These are phyloP conservation scores for Phacellophora camtschatica DNA, from an alignment of 30 jellyfish, hydroid and myxozoan genomes.

Conservation along the genomic window DNA sequence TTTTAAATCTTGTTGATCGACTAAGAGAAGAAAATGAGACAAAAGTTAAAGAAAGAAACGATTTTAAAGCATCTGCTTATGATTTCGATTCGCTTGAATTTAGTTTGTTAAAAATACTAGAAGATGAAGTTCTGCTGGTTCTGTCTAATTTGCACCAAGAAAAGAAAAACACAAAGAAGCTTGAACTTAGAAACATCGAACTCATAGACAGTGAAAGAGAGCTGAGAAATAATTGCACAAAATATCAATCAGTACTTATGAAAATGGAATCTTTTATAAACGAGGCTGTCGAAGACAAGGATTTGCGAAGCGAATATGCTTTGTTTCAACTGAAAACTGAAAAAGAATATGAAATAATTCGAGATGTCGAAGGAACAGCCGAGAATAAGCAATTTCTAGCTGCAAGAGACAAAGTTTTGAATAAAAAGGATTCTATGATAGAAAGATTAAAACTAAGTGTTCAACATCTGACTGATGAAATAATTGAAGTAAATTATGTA, in stretches of 20 bases:
- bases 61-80: too few species aligned
- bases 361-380: conserved; percentile 9
- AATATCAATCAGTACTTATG: conserved; percentile 8
- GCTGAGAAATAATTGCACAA: conserved; percentile 9
- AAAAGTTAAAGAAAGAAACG: too few species aligned
- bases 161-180: not conserved
- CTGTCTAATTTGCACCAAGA: not conserved
- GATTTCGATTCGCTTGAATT: too few species aligned
- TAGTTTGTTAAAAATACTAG: not conserved
- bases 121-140: not conserved
- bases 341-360: conserved; percentile 21
- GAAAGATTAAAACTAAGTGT: not conserved
- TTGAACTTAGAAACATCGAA: conserved; percentile 35
- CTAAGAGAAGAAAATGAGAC: too few species aligned
- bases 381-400: not conserved
- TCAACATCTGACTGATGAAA: conserved; percentile 45
- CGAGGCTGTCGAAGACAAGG: conserved; percentile 24
- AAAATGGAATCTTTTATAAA: not conserved
- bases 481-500: conserved; percentile 16
- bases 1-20: too few species aligned
- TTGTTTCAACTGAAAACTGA: conserved; percentile 30
- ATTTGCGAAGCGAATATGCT: not conserved
- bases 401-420: not conserved
- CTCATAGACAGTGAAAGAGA: conserved; percentile 18
- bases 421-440: conserved; percentile 1